Evolutionary conservation across 2,888 invertebrate genomes (phyloP).

Genomic region (Melolontha melolontha): DNA sequence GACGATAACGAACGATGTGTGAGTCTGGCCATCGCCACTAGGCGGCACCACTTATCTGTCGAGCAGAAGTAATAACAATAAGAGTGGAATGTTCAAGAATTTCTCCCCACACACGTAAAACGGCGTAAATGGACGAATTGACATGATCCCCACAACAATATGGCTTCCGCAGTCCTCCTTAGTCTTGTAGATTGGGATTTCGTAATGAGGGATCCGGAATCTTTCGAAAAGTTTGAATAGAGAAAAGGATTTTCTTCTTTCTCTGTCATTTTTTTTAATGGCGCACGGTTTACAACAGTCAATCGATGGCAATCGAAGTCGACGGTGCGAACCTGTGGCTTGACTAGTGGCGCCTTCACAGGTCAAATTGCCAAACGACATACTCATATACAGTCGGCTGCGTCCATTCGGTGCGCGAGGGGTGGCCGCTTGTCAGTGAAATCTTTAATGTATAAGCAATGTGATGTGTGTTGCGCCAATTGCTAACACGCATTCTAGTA

Average conservation of each 20-base stretch:
- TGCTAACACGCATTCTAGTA: slow-evolving; percentile 50
- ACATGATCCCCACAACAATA: slow-evolving; percentile 52
- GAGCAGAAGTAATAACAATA: not conserved
- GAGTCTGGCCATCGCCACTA: slow-evolving; percentile 55
- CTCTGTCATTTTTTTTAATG: not conserved
- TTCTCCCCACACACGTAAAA: slow-evolving; percentile 21
- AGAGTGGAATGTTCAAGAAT: slow-evolving; percentile 39
- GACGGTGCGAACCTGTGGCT: slow-evolving; percentile 29
- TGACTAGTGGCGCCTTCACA: slow-evolving; percentile 62
- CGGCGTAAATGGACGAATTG: slow-evolving; percentile 51
- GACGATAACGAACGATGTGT: slow-evolving; percentile 24
- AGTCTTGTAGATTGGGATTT: not conserved
- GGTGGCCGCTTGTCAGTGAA: slow-evolving; percentile 65
- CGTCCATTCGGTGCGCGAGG: slow-evolving; percentile 53
- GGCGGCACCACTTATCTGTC: slow-evolving; percentile 56
- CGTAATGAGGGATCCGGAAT: too few relatives aligned
- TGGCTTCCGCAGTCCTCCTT: slow-evolving; percentile 55
- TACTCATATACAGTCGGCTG: slow-evolving; percentile 34
- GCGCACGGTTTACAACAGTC: not conserved
- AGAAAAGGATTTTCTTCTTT: not conserved
- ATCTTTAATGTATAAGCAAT: slow-evolving; percentile 64
- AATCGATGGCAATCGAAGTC: slow-evolving; percentile 1
- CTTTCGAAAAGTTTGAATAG: too few relatives aligned
- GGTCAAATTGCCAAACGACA: slow-evolving; percentile 55
- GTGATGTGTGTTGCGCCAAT: slow-evolving; percentile 53